These are phyloP conservation scores for Nerophis ophidion DNA, from an alignment of 2,113 vertebrate genomes.

Conservation along the genomic window DNA sequence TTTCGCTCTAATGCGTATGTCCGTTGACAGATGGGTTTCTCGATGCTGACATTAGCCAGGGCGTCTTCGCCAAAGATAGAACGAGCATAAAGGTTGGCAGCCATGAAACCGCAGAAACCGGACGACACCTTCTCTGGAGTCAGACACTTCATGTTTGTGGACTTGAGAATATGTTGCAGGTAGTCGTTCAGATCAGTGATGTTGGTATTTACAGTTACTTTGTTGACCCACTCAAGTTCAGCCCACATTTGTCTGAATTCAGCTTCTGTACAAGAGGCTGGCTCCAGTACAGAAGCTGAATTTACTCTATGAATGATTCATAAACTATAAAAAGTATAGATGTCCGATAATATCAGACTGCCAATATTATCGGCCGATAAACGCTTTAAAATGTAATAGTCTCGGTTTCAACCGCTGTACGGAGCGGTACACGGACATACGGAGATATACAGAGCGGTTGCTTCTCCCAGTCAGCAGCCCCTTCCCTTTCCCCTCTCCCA, in stretches of 20 bases:
- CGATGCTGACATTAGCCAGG: constrained; percentile 97
- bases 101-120: constrained; percentile 98
- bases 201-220: constrained; percentile 98
- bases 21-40: constrained; percentile 95
- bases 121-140: constrained; percentile 98
- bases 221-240: constrained; percentile 99
- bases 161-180: constrained; percentile 92
- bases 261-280: constrained; percentile 76
- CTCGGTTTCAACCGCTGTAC: no score
- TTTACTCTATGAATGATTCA: no score
- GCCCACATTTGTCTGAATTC: constrained; percentile 99
- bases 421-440: no score
- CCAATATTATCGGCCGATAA: no score
- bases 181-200: constrained; percentile 94
- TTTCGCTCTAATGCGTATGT: constrained; percentile 96
- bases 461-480: no score
- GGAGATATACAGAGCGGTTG: no score
- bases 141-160: constrained; percentile 98
- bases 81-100: constrained; percentile 95
- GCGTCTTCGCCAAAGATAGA: constrained; percentile 99
- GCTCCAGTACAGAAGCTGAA: no score
- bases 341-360: no score
- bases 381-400: no score
- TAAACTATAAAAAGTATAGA: no score
- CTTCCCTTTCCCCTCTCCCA: no score